Conservation (phyloP, 2,797 vertebrate genomes). For the Poeciliopsis turneri region DNA sequence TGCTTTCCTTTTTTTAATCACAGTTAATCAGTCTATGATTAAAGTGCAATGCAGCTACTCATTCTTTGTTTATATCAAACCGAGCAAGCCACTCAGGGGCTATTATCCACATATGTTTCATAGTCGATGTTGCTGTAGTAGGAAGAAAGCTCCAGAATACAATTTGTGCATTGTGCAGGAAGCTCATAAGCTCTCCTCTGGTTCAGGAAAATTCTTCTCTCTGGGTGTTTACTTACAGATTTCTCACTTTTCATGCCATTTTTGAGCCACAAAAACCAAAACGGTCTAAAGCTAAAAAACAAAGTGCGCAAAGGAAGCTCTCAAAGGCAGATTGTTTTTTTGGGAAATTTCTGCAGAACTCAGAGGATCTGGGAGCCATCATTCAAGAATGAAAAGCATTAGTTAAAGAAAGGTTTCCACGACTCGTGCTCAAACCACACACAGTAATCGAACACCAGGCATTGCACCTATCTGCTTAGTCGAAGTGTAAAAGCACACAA, state of each 20-base stretch:
- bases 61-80: not conserved
- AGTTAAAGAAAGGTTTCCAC: not conserved
- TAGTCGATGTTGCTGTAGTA: not conserved
- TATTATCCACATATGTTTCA: slow-evolving; percentile 5
- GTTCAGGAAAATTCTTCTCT: not conserved
- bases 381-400: slow-evolving; percentile 7
- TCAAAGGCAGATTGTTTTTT: not conserved
- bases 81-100: not conserved
- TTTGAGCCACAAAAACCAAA: slow-evolving; percentile 4
- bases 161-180: slow-evolving; percentile 1
- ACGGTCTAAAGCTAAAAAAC: not conserved
- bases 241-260: not conserved
- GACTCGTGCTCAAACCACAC: not conserved
- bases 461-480: slow-evolving; percentile 1
- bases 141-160: not conserved
- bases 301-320: not conserved
- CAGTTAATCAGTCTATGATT: not conserved
- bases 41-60: not conserved
- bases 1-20: not conserved
- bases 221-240: not conserved
- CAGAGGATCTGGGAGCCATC: not conserved
- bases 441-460: slow-evolving; percentile 5
- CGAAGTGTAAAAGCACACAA: slow-evolving; percentile 6
- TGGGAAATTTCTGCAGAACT: not conserved
- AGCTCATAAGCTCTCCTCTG: not conserved